Evolutionary conservation across 2,888 invertebrate genomes (phyloP), one percentile per base, ranked within the genome.

Genomic region (Pollenia amentaria): DNA sequence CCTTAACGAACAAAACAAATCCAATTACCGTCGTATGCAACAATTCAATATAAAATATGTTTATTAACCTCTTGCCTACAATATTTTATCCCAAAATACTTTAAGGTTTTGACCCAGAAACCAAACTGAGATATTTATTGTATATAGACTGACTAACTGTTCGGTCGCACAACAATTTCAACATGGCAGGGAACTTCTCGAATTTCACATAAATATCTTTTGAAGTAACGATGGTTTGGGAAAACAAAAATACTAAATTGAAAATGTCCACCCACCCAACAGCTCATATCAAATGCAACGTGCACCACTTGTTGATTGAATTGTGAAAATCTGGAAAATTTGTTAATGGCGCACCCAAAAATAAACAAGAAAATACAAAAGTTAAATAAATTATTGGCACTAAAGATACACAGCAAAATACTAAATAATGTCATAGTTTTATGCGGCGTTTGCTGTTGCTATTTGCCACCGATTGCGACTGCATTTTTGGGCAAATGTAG

Each of bases 241-340:
- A 73, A 64, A 40, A 46, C 46, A 67, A 67, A 73, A 70, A 29
- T 48, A 72, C 42, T 29, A 29, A 85, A 76, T 70, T 81, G 21
- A 73, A 57, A 73, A 48, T 64, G 21, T 80, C 75, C 80, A 80
- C 81, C 76, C 81, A 81, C 81, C 72, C 72, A 40, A 38, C 40
- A 48, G 42, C 29, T 11, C 38, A 62, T 16, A 42, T 16, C 38
- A 18, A 65, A 64, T 65, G 29, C 12, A 57, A 51, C 53, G 16
- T 29, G 21, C 67, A 78, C 73, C 77, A 81, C 85, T 81, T 85
- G 85, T 77, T 85, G 76, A 72, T 72, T 72, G 38, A 85, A 72
- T 85, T 85, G 80, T 81, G 76, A 76, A 80, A 76, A 65, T 44
- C 16, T 73, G 67, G 60, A 75, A 75, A 84, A 62, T 48, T 55